Conservation (phyloP, 2,797 vertebrate species). For the Somateria mollissima region DNA sequence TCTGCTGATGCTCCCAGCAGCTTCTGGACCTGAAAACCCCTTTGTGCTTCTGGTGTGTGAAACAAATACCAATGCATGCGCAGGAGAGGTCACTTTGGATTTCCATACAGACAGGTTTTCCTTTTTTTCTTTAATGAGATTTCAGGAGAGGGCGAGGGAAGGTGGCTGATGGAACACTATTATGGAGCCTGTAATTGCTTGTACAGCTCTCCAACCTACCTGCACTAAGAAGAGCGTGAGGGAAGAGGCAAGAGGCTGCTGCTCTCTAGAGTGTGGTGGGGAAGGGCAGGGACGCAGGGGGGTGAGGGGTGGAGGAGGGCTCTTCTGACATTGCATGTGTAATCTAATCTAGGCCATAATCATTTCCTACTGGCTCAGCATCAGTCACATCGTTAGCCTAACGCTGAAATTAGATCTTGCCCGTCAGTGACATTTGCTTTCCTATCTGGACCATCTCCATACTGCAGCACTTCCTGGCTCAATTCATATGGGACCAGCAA, state of each 20-base stretch:
- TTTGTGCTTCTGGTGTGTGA: not conserved
- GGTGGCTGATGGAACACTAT: not conserved
- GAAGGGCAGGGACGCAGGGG: not conserved
- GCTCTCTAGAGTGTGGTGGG: not conserved
- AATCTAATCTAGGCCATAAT: constrained; percentile 4
- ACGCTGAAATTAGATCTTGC: constrained; percentile 41
- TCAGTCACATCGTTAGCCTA: constrained; percentile 6
- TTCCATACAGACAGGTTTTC: constrained; percentile 6
- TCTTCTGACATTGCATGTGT: not conserved
- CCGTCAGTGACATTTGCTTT: constrained; percentile 20
- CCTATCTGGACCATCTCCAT: not conserved
- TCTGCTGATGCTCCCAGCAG: not conserved
- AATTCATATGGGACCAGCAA: constrained; percentile 42
- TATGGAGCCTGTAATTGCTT: constrained; percentile 2
- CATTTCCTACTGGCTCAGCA: constrained; percentile 33
- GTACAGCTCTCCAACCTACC: not conserved
- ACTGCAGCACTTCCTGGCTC: constrained; percentile 28
- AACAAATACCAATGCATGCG: not conserved
- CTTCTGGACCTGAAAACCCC: not conserved
- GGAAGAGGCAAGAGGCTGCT: not conserved
- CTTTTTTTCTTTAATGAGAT: not conserved
- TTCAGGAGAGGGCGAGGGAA: not conserved
- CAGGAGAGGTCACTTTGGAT: not conserved
- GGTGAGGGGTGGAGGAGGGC: not conserved
- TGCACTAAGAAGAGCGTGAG: not conserved